A percentile compares a stretch with the other conserved stretches of the same genome.
Conservation (phyloP, 2,888 invertebrate species). For the Cataglyphis livida region DNA sequence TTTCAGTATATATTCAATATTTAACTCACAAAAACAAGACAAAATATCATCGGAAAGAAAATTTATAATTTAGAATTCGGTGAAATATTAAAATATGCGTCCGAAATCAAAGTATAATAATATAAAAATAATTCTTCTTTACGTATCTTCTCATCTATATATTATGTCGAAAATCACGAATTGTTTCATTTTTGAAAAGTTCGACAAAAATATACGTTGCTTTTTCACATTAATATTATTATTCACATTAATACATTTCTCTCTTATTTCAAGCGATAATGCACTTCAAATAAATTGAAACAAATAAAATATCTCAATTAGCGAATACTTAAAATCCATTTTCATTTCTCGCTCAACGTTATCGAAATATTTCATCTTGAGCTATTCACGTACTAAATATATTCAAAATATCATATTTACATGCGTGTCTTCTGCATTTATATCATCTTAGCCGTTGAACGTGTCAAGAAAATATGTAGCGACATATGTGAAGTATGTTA, state of each 20-base stretch:
- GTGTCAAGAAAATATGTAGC: slow-evolving; percentile 23
- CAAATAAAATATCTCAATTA: no score
- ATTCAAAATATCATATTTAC: slow-evolving; percentile 51
- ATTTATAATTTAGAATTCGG: not conserved
- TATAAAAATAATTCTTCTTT: not conserved
- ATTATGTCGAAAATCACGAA: not conserved
- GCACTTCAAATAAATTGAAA: not conserved
- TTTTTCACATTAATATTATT: not conserved
- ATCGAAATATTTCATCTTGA: not conserved
- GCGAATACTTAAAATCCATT: not conserved
- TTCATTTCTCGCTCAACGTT: not conserved
- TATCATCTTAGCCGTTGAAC: slow-evolving; percentile 27
- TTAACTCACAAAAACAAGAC: not conserved
- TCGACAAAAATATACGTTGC: not conserved
- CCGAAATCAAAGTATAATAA: not conserved
- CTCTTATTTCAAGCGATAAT: not conserved
- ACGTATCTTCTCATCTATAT: not conserved
- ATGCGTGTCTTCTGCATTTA: slow-evolving; percentile 33
- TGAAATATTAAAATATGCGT: not conserved
- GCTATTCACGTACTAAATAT: slow-evolving; percentile 21
- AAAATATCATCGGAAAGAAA: not conserved
- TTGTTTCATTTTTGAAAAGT: not conserved
- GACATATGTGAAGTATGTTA: not conserved
- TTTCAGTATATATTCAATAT: not conserved
- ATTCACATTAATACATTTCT: not conserved